Base-by-base conservation (phyloP, 2,113 vertebrate species). In the Platysteira castanea region DNA sequence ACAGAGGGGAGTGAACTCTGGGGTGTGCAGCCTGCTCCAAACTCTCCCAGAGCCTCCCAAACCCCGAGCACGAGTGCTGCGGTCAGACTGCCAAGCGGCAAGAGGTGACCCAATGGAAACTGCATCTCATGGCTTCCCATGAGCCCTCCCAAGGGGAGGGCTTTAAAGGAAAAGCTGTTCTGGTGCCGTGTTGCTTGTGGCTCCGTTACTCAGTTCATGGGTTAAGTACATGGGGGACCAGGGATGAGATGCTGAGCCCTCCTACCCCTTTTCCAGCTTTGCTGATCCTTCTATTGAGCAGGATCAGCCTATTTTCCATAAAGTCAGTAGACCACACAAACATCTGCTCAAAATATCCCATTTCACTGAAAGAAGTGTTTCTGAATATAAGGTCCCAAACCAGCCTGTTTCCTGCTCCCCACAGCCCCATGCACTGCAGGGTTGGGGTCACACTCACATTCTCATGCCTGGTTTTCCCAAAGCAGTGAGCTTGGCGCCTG, bases 381-480 rank as follows among this genome's bases (percentile, higher is more conserved):
- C 33, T 10, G 44, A 61, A 23, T 2, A 6, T 10, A 17, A 81
- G 83, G 30, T 26, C 53, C 44, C 13, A 83, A 63, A 47, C 41
- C 2, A 71, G 44, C 5, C 47, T 5, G 13, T 63, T 71, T 67
- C 26, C 50, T 39, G 30, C 74, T 65, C 64, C 44, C 82, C 31
- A 5, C 8, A n/a, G 30, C 27, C 28, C 22, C 41, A 2, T 5
- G 53, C 0, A 0, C 59, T n/a, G 47, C 0, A 0, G 65, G 47
- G 17, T 2, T 47, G 79, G 86, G 78, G 56, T 90, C 75, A 57
- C 1, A 0, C 53, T 84, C 74, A 13, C 23, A 7, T 77, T 73
- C 64, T 37, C 53, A n/a, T 26, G 20, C 27, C 15, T 22, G 5
- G 17, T 70, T 54, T 28, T 16, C 54, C 69, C 77, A 37, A 17